Evolutionary conservation across 2,797 vertebrate species (phyloP).

Genomic region (Falco rusticolus): DNA sequence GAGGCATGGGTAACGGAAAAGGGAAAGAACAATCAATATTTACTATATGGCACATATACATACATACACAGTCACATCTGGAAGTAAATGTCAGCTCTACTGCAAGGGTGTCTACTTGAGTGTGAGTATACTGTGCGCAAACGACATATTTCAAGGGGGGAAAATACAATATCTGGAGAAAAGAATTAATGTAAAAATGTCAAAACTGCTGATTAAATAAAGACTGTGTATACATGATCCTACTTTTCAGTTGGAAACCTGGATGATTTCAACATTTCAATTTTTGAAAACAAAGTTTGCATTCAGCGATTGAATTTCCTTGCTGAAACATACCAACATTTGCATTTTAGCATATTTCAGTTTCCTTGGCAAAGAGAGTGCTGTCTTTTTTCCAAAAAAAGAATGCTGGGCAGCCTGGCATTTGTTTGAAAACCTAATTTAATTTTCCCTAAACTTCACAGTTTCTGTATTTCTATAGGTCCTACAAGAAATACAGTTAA

Average conservation of each 20-base stretch:
- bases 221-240: background rate
- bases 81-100: background rate
- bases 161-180: background rate
- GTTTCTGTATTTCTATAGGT: constrained; percentile 30
- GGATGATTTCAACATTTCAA: background rate
- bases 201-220: constrained; percentile 8
- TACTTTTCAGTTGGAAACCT: background rate
- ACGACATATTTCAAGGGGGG: background rate
- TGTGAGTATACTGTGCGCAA: background rate
- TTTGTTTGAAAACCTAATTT: constrained; percentile 41
- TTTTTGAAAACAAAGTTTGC: constrained; percentile 10
- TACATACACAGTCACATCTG: background rate
- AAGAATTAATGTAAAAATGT: background rate
- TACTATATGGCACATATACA: background rate
- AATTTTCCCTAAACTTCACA: constrained; percentile 32
- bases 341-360: constrained; percentile 40
- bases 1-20: background rate
- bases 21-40: background rate
- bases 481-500: constrained; percentile 37
- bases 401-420: background rate
- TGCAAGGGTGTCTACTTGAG: background rate
- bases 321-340: constrained; percentile 21
- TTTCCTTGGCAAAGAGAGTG: constrained; percentile 18
- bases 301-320: background rate
- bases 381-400: background rate